These are phyloP conservation scores for Hemiprocne comata DNA, from an alignment of 2,113 vertebrate species.

Conservation along the genomic window DNA sequence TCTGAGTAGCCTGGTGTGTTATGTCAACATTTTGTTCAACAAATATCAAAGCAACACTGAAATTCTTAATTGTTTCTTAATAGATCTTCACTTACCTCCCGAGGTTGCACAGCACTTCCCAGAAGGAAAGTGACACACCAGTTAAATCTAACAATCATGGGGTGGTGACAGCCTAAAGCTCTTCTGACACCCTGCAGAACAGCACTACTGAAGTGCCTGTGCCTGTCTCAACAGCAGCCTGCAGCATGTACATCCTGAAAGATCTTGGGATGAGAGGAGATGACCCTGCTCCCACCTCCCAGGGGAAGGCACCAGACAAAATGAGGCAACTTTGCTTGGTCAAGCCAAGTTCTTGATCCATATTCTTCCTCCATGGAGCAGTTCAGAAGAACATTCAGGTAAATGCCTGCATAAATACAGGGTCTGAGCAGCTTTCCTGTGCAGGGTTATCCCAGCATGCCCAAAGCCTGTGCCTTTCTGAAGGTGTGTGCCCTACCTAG, in stretches of 20 bases:
- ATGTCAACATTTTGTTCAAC: neutral
- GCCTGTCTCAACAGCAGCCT: neutral
- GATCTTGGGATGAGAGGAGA: rapidly evolving
- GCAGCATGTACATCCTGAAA: rapidly evolving
- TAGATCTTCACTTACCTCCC: neutral
- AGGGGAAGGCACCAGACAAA: neutral
- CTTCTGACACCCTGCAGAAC: neutral
- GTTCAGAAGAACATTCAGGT: neutral
- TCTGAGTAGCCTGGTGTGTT: neutral
- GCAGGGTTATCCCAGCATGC: neutral
- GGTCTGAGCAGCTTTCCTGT: neutral
- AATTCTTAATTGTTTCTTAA: neutral
- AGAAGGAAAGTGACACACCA: rapidly evolving
- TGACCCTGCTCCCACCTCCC: neutral
- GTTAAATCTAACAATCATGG: rapidly evolving
- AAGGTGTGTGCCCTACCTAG: neutral
- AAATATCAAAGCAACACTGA: neutral
- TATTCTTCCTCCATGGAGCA: rapidly evolving
- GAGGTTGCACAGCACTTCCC: neutral
- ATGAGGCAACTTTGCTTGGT: neutral
- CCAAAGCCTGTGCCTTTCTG: rapidly evolving
- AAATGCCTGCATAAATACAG: rapidly evolving
- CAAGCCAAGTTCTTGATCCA: neutral
- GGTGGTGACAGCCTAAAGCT: neutral
- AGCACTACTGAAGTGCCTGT: neutral